A percentile compares a stretch with the other conserved stretches of the same genome.
Evolutionary conservation across 2,113 vertebrate genomes (phyloP).

Genomic region (Crotalus horridus): DNA sequence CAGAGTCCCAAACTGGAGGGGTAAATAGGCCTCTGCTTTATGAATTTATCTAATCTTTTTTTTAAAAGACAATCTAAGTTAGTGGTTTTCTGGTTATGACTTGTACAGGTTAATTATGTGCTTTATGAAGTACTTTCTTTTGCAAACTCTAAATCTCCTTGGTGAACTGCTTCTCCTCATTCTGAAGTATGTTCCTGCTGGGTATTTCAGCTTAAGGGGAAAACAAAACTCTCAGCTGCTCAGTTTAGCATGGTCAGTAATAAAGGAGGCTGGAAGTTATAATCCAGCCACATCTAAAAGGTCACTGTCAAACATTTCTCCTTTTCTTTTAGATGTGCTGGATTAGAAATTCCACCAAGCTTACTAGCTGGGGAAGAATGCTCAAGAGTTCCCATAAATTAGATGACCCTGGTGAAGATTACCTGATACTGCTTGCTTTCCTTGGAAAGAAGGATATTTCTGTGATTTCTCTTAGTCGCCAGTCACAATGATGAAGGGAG

Average conservation of each 20-base stretch:
- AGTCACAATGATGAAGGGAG: not conserved
- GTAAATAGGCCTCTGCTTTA: not conserved
- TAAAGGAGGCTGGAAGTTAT: not conserved
- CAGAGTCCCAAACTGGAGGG: not conserved
- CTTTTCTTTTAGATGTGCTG: not conserved
- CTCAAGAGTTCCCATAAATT: not conserved
- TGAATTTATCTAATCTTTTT: not conserved
- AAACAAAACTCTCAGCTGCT: not conserved
- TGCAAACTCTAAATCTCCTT: not conserved
- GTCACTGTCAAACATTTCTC: not conserved
- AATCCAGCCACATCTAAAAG: not conserved
- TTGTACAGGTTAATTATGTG: not conserved
- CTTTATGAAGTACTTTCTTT: not conserved
- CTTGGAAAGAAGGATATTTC: not conserved
- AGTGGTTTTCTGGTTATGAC: not conserved
- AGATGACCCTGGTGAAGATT: not conserved
- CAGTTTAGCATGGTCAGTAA: not conserved
- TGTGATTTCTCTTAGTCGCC: not conserved
- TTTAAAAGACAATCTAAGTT: not conserved
- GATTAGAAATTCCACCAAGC: not conserved
- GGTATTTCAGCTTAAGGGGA: not conserved
- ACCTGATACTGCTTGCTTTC: not conserved
- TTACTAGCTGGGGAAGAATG: not conserved
- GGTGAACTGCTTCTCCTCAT: not conserved
- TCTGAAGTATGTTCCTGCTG: not conserved